Conservation (phyloP, 2,797 vertebrate species). For the Spinus olivaceus region DNA sequence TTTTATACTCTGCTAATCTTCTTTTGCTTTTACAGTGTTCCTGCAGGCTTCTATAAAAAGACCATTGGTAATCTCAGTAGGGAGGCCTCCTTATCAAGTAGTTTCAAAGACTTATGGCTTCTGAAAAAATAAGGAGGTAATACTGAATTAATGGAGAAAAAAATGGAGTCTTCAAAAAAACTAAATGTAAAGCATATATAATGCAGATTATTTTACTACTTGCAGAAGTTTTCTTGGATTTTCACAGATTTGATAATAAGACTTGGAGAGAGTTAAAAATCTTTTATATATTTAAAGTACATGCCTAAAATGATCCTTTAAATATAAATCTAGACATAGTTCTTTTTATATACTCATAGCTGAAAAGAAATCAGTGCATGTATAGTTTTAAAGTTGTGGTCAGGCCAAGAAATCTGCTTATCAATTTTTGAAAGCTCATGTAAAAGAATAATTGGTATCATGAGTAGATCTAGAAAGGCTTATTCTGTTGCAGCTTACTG, state of each 20-base stretch:
- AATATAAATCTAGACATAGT: background rate
- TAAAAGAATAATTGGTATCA: background rate
- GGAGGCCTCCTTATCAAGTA: background rate
- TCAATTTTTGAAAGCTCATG: background rate
- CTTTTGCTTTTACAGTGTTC: constrained; percentile 36
- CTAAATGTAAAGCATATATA: background rate
- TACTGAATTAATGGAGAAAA: background rate
- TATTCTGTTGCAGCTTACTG: background rate
- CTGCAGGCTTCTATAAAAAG: constrained; percentile 36
- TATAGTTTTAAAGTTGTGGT: background rate
- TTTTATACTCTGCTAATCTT: constrained; percentile 55
- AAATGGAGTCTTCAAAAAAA: background rate
- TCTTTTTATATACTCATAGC: background rate
- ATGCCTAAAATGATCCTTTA: background rate
- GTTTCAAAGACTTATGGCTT: constrained; percentile 34
- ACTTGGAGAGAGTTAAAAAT: background rate
- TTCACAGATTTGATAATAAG: background rate
- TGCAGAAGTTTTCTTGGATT: background rate
- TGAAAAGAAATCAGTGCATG: background rate
- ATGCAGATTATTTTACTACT: background rate
- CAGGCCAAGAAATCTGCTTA: background rate
- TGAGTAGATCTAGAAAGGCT: background rate
- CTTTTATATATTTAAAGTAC: background rate
- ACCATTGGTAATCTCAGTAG: constrained; percentile 29
- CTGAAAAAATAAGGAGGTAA: constrained; percentile 4